These are phyloP conservation scores for Papilio polytes DNA, from an alignment of 1,140 invertebrate genomes.

Conservation along the genomic window DNA sequence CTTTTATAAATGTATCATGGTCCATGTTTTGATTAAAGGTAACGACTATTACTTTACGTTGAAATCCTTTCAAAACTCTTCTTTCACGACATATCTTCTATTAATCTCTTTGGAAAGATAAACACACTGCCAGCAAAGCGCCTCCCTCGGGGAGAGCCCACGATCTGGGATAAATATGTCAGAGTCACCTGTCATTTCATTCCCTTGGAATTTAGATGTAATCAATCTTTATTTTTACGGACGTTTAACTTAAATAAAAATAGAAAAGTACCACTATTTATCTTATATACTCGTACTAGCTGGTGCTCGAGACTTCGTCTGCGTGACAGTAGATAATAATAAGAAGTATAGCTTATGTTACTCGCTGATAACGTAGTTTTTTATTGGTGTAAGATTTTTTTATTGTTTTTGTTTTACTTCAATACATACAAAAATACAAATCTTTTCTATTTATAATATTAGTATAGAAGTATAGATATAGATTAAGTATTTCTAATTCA, in stretches of 20 bases:
- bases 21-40: not conserved
- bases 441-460: too few species aligned
- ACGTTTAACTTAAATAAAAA: slow-evolving; percentile 4
- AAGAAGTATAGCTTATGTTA: too few species aligned
- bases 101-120: slow-evolving; percentile 35
- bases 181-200: slow-evolving; percentile 31
- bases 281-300: too few species aligned
- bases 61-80: slow-evolving; percentile 19
- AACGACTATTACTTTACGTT: not conserved
- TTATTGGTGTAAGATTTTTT: too few species aligned
- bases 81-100: slow-evolving; percentile 27
- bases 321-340: too few species aligned
- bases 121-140: slow-evolving; percentile 14
- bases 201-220: not conserved
- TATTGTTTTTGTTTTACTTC: too few species aligned
- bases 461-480: too few species aligned
- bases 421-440: too few species aligned
- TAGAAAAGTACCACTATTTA: not conserved
- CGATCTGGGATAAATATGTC: slow-evolving; percentile 33
- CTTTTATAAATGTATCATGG: not conserved
- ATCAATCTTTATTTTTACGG: slow-evolving; percentile 25
- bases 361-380: too few species aligned
- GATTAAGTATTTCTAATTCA: too few species aligned
- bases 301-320: too few species aligned
- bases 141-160: slow-evolving; percentile 1